A percentile compares a stretch with the other conserved stretches of the same genome.
phyloP scores from a whole-genome alignment of 2,797 vertebrate genomes.

The Notoglanidium macrostoma region DNA sequence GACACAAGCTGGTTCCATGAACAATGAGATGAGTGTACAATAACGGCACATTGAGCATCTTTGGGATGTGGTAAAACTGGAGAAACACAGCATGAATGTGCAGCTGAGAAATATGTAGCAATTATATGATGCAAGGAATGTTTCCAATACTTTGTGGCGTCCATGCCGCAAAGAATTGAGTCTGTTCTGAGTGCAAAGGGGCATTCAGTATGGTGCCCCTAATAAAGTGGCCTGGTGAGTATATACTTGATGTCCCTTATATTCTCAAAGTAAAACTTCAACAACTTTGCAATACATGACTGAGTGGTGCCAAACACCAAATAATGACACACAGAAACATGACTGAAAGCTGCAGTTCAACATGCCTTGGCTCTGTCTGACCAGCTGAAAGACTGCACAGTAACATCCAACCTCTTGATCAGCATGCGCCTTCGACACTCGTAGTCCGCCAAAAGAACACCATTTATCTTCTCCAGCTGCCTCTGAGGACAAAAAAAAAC shows the following conservation, averaged over 20 bases:
- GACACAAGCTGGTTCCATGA: not conserved
- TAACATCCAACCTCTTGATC: conserved; percentile 94
- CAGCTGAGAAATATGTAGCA: not conserved
- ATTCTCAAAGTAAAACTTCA: not conserved
- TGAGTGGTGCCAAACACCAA: not conserved
- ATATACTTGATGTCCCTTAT: not conserved
- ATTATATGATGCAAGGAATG: not conserved
- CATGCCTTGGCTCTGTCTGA: conserved; percentile 92
- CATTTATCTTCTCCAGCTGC: conserved; percentile 83
- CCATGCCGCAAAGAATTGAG: not conserved
- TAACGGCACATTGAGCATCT: not conserved
- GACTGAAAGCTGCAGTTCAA: conserved; percentile 4
- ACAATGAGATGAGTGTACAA: not conserved
- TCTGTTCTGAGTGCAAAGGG: not conserved
- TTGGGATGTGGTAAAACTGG: not conserved
- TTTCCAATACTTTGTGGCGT: not conserved
- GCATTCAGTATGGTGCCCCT: not conserved
- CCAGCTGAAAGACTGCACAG: conserved; percentile 96
- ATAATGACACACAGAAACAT: not conserved
- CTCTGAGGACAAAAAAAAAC: conserved; percentile 71
- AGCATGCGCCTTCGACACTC: conserved; percentile 93
- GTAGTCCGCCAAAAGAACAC: conserved; percentile 83
- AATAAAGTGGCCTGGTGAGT: not conserved
- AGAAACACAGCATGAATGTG: not conserved
- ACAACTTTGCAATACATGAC: not conserved